A percentile compares a stretch with the other conserved stretches of the same genome.
Conservation (phyloP, 2,113 vertebrate genomes). For the Chlamydotis undulata region DNA sequence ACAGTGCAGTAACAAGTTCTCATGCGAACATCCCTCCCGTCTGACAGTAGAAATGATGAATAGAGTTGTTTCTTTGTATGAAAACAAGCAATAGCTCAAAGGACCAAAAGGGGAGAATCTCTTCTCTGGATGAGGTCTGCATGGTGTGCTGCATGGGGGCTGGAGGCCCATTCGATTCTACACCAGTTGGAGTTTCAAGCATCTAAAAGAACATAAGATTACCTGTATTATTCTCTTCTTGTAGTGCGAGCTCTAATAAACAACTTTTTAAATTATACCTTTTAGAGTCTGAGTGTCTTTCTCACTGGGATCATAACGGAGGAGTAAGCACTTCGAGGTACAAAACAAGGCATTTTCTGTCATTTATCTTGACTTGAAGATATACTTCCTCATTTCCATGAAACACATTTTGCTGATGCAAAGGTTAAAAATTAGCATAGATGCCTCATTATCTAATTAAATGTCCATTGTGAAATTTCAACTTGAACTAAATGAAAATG, state of each 20-base stretch:
- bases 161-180: background rate
- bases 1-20: background rate
- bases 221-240: background rate
- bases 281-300: background rate
- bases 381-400: background rate
- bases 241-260: background rate
- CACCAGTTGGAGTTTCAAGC: background rate
- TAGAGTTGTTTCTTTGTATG: background rate
- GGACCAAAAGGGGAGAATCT: background rate
- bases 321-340: background rate
- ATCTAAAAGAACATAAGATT: background rate
- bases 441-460: background rate
- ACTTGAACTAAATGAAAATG: background rate
- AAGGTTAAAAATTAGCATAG: background rate
- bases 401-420: background rate
- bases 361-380: background rate
- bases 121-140: background rate
- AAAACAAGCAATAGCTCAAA: background rate
- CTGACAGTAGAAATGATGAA: background rate
- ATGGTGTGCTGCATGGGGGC: fast-evolving
- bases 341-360: background rate
- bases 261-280: background rate
- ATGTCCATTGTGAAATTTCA: background rate
- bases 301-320: background rate
- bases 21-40: background rate